Conservation (phyloP, 2,797 vertebrate species). For the Cyclopterus lumpus region DNA sequence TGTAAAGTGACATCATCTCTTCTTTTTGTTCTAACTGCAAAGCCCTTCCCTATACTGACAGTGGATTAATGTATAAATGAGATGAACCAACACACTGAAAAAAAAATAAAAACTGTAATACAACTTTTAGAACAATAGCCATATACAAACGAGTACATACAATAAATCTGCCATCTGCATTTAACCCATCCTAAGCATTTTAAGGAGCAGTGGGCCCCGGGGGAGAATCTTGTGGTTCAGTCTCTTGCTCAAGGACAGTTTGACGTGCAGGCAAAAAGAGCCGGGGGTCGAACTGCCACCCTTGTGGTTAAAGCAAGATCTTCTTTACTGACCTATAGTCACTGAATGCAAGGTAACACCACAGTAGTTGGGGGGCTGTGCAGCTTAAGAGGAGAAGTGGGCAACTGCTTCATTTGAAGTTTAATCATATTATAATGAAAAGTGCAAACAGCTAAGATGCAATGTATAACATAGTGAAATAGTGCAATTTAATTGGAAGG, state of each 20-base stretch:
- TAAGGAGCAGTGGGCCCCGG: neutral
- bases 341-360: neutral
- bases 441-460: slow-evolving; percentile 42
- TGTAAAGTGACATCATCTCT: slow-evolving; percentile 33
- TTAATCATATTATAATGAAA: slow-evolving; percentile 33
- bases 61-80: neutral
- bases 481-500: slow-evolving; percentile 43
- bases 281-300: neutral
- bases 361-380: neutral
- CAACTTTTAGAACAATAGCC: too few species aligned
- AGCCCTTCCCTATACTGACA: neutral
- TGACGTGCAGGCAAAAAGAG: neutral
- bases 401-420: slow-evolving; percentile 10
- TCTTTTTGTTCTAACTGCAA: slow-evolving; percentile 9
- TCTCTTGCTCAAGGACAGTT: neutral
- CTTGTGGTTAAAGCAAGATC: neutral
- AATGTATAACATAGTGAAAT: slow-evolving; percentile 38
- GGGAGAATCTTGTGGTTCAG: neutral
- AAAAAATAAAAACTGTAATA: neutral
- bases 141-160: neutral
- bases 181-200: neutral
- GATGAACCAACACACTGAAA: neutral
- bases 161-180: neutral
- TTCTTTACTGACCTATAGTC: neutral
- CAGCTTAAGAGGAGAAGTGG: neutral